These are phyloP conservation scores for Agelastica alni DNA, from an alignment of 2,888 invertebrate species.

Conservation along the genomic window DNA sequence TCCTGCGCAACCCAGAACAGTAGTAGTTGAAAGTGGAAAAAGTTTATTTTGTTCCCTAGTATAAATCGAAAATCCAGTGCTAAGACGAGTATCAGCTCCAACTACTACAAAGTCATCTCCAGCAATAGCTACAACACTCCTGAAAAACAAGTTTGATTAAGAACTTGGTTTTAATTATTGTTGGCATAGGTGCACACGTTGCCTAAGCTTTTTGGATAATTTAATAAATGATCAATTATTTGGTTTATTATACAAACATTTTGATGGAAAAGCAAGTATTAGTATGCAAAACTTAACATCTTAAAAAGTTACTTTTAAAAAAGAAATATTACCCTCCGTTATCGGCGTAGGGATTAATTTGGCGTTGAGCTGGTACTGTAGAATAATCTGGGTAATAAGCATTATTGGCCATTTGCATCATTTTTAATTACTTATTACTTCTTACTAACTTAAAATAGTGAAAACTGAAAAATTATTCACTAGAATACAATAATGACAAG, in stretches of 20 bases:
- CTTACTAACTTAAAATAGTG: background rate
- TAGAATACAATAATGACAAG: conserved; percentile 18
- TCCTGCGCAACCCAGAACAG: conserved; percentile 92
- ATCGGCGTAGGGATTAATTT: conserved; percentile 73
- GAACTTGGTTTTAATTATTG: no score
- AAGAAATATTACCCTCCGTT: conserved; percentile 70
- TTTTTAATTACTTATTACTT: background rate
- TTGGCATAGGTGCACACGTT: no score
- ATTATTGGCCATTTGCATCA: conserved; percentile 26
- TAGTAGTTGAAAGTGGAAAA: conserved; percentile 77
- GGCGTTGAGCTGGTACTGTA: conserved; percentile 54
- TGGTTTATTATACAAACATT: no score
- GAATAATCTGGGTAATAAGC: conserved; percentile 50
- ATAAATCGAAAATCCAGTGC: conserved; percentile 88
- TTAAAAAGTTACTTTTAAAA: conserved; percentile 11
- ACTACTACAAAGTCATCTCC: conserved; percentile 95
- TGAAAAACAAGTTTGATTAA: conserved; percentile 54
- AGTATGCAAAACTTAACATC: background rate
- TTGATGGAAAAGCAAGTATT: no score
- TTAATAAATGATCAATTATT: no score
- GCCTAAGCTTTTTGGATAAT: no score
- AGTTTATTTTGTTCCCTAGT: conserved; percentile 88
- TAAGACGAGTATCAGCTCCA: conserved; percentile 93
- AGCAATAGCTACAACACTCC: conserved; percentile 93
- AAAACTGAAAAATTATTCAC: background rate